Base-by-base conservation (phyloP, 2,888 invertebrate species). In the Cantharis rufa region DNA sequence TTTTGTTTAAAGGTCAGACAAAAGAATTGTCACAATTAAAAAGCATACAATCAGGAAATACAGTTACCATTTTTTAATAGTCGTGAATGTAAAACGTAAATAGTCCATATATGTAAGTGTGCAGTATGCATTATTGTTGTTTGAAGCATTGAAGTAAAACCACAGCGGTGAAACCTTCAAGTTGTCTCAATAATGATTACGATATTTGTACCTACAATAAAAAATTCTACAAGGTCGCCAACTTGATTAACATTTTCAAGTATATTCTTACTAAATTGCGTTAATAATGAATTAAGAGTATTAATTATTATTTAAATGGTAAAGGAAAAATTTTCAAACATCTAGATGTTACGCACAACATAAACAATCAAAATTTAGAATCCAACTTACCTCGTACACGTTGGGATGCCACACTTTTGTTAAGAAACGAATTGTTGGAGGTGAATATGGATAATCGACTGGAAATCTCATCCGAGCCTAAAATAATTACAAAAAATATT, bases 341-440 rank as follows among this genome's bases (percentile, higher is more conserved):
- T 2, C 13, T 21, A 15, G 2, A 9, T 9, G 24, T 24, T 24
- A 24, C 21, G 11, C 10, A n/a, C 11, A 10, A 28, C 27, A 66
- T 66, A 21, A 18, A 11, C n/a, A 10, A 64, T 1, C n/a, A 3
- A 18, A 18, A 64, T 64, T 9, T 21, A 18, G 3, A 62, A 69
- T 82, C 11, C n/a, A 61, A 90, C 94, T 93, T 90, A 97, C 97
- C 94, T 99, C 99, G 90, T 99, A 99, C 18, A 99, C 99, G 92
- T 99, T 99, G 82, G 99, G 99, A 91, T 99, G 99, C 98, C 99
- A 99, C 84, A 99, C 98, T 94, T 99, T 99, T 82, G 98, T 97
- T 88, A 98, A 92, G 91, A 99, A 99, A 86, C 98, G 93, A 90
- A 99, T 96, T 84, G 96, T 94, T 81, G 99, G 99, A 81, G 99